Evolutionary conservation across 2,888 invertebrate species (phyloP).

Genomic region (Pachydiplax longipennis): DNA sequence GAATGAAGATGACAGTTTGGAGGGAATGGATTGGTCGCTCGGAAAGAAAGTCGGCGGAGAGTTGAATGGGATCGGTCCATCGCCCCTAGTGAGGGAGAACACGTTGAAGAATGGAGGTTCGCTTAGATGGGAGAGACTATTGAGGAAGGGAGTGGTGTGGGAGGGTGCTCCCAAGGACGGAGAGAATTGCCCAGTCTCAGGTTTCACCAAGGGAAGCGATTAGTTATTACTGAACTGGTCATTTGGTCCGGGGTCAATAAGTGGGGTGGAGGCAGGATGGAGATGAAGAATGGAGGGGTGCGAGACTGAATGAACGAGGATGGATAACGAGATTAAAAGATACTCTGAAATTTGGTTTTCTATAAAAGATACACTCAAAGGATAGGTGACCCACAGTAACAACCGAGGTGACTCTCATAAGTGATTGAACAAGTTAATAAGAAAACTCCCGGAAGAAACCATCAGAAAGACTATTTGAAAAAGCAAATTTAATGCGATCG

Average conservation of each 20-base stretch:
- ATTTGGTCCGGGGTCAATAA: conserved; percentile 14
- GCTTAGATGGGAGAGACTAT: background rate
- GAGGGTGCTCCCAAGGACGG: conserved; percentile 13
- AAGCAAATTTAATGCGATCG: no score
- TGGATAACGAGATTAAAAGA: no score
- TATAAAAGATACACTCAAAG: no score
- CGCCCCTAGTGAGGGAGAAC: background rate
- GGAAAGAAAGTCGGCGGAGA: background rate
- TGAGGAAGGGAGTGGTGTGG: background rate
- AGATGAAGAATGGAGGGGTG: background rate
- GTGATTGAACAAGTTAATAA: no score
- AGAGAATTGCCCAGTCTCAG: background rate
- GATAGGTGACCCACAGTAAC: no score
- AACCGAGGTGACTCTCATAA: no score
- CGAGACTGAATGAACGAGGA: background rate
- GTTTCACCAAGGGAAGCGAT: conserved; percentile 20
- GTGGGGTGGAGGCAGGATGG: background rate
- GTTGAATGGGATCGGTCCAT: background rate
- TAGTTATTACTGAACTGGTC: background rate
- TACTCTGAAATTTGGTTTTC: no score
- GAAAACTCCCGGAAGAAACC: no score
- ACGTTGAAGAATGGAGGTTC: background rate
- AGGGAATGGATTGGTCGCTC: background rate
- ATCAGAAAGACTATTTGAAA: no score
- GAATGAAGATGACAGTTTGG: background rate